Base-by-base conservation (phyloP, 2,113 vertebrate genomes). In the Geococcyx californianus region DNA sequence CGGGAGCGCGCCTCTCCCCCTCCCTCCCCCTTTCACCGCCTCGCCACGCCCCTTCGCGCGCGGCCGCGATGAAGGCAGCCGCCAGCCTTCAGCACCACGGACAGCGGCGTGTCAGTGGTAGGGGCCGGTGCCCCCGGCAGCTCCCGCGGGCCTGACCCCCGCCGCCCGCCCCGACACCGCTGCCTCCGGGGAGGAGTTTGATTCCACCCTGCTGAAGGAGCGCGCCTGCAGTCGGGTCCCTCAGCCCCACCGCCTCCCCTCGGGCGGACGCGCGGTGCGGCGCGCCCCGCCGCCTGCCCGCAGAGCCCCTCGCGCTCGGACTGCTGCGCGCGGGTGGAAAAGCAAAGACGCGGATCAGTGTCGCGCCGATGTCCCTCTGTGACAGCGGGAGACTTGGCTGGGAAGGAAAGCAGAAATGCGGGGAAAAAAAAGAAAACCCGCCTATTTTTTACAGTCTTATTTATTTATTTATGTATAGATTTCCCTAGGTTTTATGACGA, bases 11-110 rank as follows among this genome's bases (percentile, higher is more conserved):
- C 79, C 13, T 24, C 77, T 21, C n/a, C 36, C 60, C 51, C 33
- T 28, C 12, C 23, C 23, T 12, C 24, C 23, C 10, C 49, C 23
- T 25, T 13, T 11, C 13, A 20, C 24, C 45, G 10, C 59, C 19
- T 19, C 31, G n/a, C 31, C 38, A 34, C 92, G 62, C 73, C 79
- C 76, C 69, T 34, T 14, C 64, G 52, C 51, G 12, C 33, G 44
- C 49, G 49, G 47, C 31, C n/a, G 25, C 9, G 10, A 33, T 14
- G 23, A 64, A 77, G 80, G 82, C 63, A 44, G 38, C 4, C 38
- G 52, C 55, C 62, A 33, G 18, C 36, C 95, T 96, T 98, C 98
- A 98, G 98, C 97, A 98, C 98, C 98, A 97, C 93, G 98, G 98
- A 98, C 98, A 98, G 92, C 67, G 85, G 67, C 51, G 42, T 54